Evolutionary conservation across 1,140 invertebrate species (phyloP).

Genomic region (Liolophura sinensis): DNA sequence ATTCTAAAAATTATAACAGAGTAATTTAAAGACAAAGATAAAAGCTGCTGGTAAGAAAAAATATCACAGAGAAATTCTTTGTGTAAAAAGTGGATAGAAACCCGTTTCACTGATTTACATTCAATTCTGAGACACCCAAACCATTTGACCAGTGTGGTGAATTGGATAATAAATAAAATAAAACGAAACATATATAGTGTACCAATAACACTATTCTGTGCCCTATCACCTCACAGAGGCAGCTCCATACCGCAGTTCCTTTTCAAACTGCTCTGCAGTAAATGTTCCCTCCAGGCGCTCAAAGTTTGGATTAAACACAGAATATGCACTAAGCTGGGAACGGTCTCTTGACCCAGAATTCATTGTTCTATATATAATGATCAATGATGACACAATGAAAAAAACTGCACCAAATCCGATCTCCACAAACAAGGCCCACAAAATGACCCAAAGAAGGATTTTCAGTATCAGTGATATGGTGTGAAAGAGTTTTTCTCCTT

Average conservation of each 20-base stretch:
- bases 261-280: constrained; percentile 93
- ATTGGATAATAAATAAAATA: neutral
- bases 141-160: neutral
- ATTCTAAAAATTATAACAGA: too few species aligned
- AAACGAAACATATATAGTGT: neutral
- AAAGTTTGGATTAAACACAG: constrained; percentile 95
- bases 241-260: constrained; percentile 67
- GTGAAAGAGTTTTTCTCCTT: constrained; percentile 4
- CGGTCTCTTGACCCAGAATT: constrained; percentile 62
- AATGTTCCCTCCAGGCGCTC: constrained; percentile 90
- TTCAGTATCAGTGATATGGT: constrained; percentile 36
- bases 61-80: too few species aligned
- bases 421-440: constrained; percentile 73
- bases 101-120: too few species aligned
- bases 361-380: constrained; percentile 85
- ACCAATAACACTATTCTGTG: neutral
- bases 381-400: constrained; percentile 77
- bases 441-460: constrained; percentile 66
- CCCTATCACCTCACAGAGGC: constrained; percentile 19
- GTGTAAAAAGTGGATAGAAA: too few species aligned
- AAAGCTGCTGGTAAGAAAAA: too few species aligned
- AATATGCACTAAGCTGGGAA: constrained; percentile 91
- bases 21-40: too few species aligned
- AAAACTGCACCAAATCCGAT: constrained; percentile 90
- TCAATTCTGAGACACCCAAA: too few species aligned